These are phyloP conservation scores for Tauraco erythrolophus DNA, from an alignment of 2,113 vertebrate genomes.

Conservation along the genomic window DNA sequence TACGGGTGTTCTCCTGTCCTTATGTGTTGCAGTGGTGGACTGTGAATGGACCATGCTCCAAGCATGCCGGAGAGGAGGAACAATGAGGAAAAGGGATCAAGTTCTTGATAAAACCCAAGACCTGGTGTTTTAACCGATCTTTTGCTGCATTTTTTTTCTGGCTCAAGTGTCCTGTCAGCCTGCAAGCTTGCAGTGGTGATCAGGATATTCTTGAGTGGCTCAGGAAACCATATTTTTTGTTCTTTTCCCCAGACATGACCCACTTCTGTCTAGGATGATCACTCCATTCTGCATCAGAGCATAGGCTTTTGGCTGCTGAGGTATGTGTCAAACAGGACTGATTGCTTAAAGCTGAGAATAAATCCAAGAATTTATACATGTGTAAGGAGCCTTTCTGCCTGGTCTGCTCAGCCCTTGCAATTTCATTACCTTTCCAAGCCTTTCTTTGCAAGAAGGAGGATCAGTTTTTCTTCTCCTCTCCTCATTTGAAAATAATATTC, in stretches of 20 bases:
- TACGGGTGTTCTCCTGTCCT: not conserved
- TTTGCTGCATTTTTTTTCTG: not conserved
- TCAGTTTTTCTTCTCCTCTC: not conserved
- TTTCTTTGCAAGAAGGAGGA: not conserved
- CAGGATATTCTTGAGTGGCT: not conserved
- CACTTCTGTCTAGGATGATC: not conserved
- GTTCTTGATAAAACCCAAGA: not conserved
- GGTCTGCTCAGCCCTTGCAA: not conserved
- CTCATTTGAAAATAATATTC: not conserved
- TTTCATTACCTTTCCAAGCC: not conserved
- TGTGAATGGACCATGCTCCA: not conserved
- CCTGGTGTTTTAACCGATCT: not conserved
- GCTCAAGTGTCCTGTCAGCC: not conserved
- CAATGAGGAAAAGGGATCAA: not conserved
- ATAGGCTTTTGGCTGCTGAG: not conserved
- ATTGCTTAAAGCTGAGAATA: not conserved
- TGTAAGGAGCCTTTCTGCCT: not conserved
- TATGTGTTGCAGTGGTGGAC: accelerated
- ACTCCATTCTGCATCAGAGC: not conserved
- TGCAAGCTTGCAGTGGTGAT: not conserved
- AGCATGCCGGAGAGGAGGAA: not conserved
- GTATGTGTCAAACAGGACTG: not conserved
- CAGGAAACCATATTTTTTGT: not conserved
- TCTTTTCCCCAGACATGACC: not conserved
- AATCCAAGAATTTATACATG: not conserved